These are phyloP conservation scores for Norana najaformis DNA, from an alignment of 2,888 invertebrate species.

Conservation along the genomic window DNA sequence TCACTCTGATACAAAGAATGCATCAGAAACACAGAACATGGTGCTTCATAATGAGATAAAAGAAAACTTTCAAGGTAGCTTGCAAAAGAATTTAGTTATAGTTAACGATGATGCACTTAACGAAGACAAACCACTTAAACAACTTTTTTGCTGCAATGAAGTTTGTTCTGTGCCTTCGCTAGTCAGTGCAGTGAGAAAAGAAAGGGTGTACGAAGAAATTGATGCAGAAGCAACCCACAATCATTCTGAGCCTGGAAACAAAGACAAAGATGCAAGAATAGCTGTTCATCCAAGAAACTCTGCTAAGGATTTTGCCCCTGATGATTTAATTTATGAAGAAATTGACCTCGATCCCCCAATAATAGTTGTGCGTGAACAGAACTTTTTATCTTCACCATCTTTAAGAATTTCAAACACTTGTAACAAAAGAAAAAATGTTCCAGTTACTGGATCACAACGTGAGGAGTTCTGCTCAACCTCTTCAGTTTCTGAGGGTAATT, in stretches of 20 bases:
- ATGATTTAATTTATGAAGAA: conserved; percentile 2
- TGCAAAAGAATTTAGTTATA: not conserved
- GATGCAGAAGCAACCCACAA: not conserved
- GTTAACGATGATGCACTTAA: not conserved
- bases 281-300: not conserved
- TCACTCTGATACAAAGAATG: not conserved
- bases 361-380: not conserved
- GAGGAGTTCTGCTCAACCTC: not conserved
- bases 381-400: not conserved
- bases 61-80: not conserved
- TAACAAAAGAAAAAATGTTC: not conserved
- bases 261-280: not conserved
- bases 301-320: not conserved
- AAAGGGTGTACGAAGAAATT: not conserved
- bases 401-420: not conserved
- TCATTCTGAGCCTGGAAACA: not conserved
- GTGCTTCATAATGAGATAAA: not conserved
- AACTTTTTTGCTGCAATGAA: too few relatives aligned
- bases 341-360: not conserved
- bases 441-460: not conserved
- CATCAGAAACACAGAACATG: not conserved
- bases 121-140: not conserved
- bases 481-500: not conserved
- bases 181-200: not conserved
- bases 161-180: not conserved